phyloP scores from a whole-genome alignment of 53 echinoderm and acorn worm genomes.

The Luidia sarsii region DNA sequence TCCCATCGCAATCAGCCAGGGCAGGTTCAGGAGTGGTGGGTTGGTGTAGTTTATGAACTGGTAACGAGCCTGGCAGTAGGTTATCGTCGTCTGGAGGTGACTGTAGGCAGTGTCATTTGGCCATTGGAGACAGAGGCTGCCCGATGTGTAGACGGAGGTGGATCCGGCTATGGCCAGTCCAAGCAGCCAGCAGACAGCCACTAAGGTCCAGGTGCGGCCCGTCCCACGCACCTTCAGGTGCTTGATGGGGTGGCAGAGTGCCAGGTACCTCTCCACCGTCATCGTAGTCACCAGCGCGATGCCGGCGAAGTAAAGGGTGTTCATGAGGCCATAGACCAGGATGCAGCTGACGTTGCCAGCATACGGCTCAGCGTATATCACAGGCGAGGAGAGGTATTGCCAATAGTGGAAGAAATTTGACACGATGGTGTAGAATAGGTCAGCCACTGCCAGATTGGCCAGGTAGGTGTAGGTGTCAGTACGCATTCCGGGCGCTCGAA shows the following conservation, averaged over 20 bases:
- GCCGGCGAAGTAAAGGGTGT: background rate
- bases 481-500: no score
- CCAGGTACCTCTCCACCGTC: conserved; percentile 17
- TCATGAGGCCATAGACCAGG: no score
- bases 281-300: conserved; percentile 6
- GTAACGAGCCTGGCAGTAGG: background rate
- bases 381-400: background rate
- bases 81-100: background rate
- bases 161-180: background rate
- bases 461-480: no score
- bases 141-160: background rate
- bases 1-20: conserved; percentile 1
- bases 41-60: background rate
- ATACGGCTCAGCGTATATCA: background rate
- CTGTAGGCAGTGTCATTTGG: background rate
- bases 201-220: background rate
- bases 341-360: background rate
- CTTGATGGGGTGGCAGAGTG: conserved; percentile 20
- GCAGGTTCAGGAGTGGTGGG: background rate
- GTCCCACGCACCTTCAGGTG: background rate
- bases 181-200: conserved; percentile 17
- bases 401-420: no score
- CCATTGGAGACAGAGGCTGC: background rate
- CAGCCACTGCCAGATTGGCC: no score
- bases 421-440: no score